phyloP scores from a whole-genome alignment of 1,140 invertebrate species.

The Trichonephila clavata region DNA sequence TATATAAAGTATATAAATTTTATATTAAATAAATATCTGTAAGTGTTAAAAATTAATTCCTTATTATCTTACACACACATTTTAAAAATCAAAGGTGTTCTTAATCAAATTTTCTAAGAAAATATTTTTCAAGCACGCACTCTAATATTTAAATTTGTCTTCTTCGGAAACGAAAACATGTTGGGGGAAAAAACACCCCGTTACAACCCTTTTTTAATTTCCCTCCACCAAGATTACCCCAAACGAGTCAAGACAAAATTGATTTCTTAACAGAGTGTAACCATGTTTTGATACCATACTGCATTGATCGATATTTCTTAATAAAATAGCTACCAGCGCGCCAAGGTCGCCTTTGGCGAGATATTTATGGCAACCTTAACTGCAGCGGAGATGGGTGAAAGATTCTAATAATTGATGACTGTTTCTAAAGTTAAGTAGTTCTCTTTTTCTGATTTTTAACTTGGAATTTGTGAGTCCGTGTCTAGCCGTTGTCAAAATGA shows the following conservation, averaged over 20 bases:
- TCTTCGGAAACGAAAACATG: not conserved
- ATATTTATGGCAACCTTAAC: constrained; percentile 9
- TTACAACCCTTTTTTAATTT: not conserved
- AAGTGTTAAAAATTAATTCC: too few relatives aligned
- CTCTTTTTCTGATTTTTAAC: constrained; percentile 23
- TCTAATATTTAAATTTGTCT: too few relatives aligned
- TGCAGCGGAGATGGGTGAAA: not conserved
- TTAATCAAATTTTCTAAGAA: not conserved
- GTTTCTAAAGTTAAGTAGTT: constrained; percentile 37
- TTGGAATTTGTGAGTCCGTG: not conserved
- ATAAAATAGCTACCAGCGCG: not conserved
- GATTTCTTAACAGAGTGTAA: constrained; percentile 10
- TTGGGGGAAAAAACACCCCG: not conserved
- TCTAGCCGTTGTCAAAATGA: constrained; percentile 21
- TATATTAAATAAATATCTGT: too few relatives aligned
- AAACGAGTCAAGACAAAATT: not conserved
- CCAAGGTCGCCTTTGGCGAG: not conserved
- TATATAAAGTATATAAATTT: too few relatives aligned
- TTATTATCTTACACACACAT: not conserved
- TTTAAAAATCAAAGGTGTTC: not conserved
- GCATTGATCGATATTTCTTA: not conserved
- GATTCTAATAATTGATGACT: constrained; percentile 37
- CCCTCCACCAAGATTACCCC: not conserved
- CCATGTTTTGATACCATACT: not conserved
- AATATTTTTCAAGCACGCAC: not conserved